Base-by-base conservation (phyloP, 2,888 invertebrate genomes). In the Stramonita haemastoma region DNA sequence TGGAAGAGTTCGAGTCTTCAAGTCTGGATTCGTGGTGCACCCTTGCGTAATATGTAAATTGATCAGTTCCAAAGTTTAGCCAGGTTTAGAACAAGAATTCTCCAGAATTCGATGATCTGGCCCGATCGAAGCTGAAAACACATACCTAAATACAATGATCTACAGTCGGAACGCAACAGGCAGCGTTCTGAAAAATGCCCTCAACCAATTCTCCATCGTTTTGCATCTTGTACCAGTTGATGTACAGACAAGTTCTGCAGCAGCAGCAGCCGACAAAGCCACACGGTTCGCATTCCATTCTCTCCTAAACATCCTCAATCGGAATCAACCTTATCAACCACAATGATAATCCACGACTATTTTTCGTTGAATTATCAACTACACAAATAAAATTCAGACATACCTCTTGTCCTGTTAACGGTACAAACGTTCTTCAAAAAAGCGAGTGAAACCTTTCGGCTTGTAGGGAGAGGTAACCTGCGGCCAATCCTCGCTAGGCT, bases 401-500 rank as follows among this genome's bases (percentile, higher is more conserved):
- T 5, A 22, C 19, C 17, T 57, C 19, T 60, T 4, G 17, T 26
- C 26, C 22, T 19, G 85, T 85, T 36, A 5, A 85, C 85, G 4
- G 17, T n/a, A 17, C 36, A 85, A 85, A 29, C 34, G 29, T 57
- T 36, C 57, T 26, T 56, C 34, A 29, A 15, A 29, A 85, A 15
- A 79, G 57, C n/a, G 70, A 77, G 2, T 77, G 26, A 36, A 60
- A 15, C 17, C n/a, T 73, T 73, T n/a, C 46, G 34, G 32, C 17
- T 46, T 22, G 66, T 46, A 46, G 46, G n/a, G 6, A 70, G 22
- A 32, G 73, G 73, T n/a, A 26, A n/a, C 26, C 19, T 87, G 87
- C 36, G 87, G 46, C 87, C 87, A 87, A 87, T 70, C 87, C 87
- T 87, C 46, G 87, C 87, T n/a, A n/a, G n/a, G n/a, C n/a, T 87